Conservation (phyloP, 2,888 invertebrate species). For the Trachelus stipa region DNA sequence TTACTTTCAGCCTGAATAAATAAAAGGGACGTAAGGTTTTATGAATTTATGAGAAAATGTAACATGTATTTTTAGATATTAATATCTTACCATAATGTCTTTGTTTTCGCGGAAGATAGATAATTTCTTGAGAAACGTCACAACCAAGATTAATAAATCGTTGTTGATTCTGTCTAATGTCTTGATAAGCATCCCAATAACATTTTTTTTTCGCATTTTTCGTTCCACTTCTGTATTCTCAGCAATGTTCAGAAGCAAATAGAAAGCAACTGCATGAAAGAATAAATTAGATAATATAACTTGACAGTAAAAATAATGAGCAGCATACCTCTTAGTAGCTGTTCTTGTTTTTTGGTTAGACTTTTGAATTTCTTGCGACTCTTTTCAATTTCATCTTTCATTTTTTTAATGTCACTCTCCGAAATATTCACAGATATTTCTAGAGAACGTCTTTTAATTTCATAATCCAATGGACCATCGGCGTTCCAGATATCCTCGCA, state of each 20-base stretch:
- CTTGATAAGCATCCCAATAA: constrained; percentile 87
- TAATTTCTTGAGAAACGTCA: constrained; percentile 94
- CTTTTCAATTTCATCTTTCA: constrained; percentile 82
- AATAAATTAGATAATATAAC: constrained; percentile 10
- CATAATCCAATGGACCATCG: constrained; percentile 59
- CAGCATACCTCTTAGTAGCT: constrained; percentile 77
- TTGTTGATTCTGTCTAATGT: constrained; percentile 91
- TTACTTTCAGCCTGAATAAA: constrained; percentile 73
- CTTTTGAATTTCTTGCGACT: constrained; percentile 81
- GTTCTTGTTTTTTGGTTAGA: constrained; percentile 93
- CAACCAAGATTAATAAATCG: constrained; percentile 88
- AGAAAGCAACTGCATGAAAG: constrained; percentile 80
- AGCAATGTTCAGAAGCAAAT: constrained; percentile 93
- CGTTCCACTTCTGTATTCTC: constrained; percentile 96
- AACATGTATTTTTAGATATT: constrained; percentile 3
- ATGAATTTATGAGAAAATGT: neutral
- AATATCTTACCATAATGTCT: constrained; percentile 80
- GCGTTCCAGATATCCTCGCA: constrained; percentile 61
- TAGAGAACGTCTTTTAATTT: constrained; percentile 52
- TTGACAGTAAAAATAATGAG: neutral
- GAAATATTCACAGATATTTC: constrained; percentile 45
- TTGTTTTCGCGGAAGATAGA: constrained; percentile 96
- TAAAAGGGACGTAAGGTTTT: neutral
- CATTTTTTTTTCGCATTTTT: constrained; percentile 95
- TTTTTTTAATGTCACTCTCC: constrained; percentile 61